These are phyloP conservation scores for Ichneumoninae sp. DNA, from an alignment of 2,888 invertebrate genomes.

Conservation along the genomic window DNA sequence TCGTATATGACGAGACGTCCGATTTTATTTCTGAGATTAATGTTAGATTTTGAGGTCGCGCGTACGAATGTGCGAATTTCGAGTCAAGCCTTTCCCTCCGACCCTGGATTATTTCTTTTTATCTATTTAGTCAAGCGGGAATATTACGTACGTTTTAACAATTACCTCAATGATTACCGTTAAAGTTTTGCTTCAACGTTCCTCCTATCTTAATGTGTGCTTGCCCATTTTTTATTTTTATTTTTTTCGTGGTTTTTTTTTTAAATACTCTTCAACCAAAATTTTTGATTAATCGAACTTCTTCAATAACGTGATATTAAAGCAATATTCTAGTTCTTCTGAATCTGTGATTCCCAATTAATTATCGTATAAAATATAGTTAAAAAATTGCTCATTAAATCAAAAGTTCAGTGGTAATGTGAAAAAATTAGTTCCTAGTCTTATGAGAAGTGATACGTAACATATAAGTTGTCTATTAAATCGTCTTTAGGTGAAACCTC, in stretches of 20 bases:
- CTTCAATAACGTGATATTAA: slow-evolving; percentile 6
- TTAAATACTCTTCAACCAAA: background rate
- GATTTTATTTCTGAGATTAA: slow-evolving; percentile 69
- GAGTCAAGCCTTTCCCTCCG: slow-evolving; percentile 74
- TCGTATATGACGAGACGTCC: slow-evolving; percentile 69
- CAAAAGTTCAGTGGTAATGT: slow-evolving; percentile 53
- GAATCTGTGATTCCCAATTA: slow-evolving; percentile 53
- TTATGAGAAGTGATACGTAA: slow-evolving; percentile 78
- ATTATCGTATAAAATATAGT: slow-evolving; percentile 34
- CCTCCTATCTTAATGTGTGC: background rate
- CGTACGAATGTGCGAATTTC: slow-evolving; percentile 59
- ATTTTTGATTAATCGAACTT: slow-evolving; percentile 22
- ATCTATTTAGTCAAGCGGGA: slow-evolving; percentile 9
- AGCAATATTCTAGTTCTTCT: slow-evolving; percentile 27
- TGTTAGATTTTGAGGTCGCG: slow-evolving; percentile 63
- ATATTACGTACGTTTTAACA: slow-evolving; percentile 2
- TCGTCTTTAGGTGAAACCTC: slow-evolving; percentile 60
- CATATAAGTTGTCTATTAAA: slow-evolving; percentile 74
- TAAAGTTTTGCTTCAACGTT: slow-evolving; percentile 4
- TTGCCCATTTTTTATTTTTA: slow-evolving; percentile 1
- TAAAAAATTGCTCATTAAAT: slow-evolving; percentile 65
- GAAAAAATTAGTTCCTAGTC: slow-evolving; percentile 82
- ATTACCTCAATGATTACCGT: slow-evolving; percentile 10
- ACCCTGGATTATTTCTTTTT: slow-evolving; percentile 28
- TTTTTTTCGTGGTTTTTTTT: background rate